These are phyloP conservation scores for Serripes groenlandicus DNA, from an alignment of 2,888 invertebrate genomes.

Conservation along the genomic window DNA sequence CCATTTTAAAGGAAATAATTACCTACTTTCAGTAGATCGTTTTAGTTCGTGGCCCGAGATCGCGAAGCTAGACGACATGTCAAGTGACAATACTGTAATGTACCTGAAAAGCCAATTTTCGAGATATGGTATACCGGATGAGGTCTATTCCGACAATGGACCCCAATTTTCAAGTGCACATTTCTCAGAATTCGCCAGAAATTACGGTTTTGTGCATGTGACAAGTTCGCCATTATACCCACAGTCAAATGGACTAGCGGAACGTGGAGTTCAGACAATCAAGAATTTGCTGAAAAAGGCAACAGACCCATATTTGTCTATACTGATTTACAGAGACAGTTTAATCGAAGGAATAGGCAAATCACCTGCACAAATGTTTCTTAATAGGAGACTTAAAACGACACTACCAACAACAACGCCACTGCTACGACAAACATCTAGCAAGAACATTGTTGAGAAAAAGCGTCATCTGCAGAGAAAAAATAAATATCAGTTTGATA, in stretches of 20 bases:
- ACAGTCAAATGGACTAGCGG: conserved; percentile 18
- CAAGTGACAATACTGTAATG: conserved; percentile 18
- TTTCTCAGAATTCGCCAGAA: neutral
- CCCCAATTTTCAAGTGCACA: conserved; percentile 11
- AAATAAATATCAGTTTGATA: too few species aligned
- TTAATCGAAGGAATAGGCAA: neutral
- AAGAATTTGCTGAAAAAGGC: conserved; percentile 30
- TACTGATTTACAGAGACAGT: conserved; percentile 19
- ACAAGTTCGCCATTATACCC: conserved; percentile 25
- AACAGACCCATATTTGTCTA: conserved; percentile 13
- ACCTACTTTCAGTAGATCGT: neutral
- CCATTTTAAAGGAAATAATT: too few species aligned
- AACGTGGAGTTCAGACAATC: conserved; percentile 28
- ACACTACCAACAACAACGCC: conserved; percentile 39
- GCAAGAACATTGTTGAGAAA: too few species aligned
- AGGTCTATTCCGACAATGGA: conserved; percentile 26
- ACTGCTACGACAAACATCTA: too few species aligned
- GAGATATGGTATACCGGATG: conserved; percentile 36
- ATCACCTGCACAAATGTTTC: conserved; percentile 23
- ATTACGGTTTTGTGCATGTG: conserved; percentile 13
- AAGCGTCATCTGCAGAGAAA: too few species aligned
- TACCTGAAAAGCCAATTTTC: conserved; percentile 33
- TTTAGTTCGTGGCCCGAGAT: conserved; percentile 31
- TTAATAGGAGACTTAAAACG: conserved; percentile 38
- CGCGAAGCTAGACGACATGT: conserved; percentile 18